These are phyloP conservation scores for Lepus townsendii DNA, from an alignment of 2,797 vertebrate genomes.

Conservation along the genomic window DNA sequence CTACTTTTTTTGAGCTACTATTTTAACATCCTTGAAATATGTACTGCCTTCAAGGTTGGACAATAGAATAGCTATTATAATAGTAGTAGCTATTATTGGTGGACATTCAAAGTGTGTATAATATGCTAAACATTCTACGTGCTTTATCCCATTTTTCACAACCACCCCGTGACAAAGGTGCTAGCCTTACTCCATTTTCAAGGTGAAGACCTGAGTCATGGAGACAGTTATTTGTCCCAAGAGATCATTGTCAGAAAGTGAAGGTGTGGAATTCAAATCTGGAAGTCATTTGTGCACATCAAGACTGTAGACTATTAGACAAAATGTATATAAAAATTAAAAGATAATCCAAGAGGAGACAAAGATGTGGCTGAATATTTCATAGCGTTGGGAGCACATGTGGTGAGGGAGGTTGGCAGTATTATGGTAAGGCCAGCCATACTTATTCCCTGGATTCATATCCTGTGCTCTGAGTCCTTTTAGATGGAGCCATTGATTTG, in stretches of 20 bases:
- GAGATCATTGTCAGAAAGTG: conserved; percentile 18
- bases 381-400: neutral
- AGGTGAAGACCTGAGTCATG: conserved; percentile 31
- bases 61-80: neutral
- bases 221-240: neutral
- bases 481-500: conserved; percentile 47
- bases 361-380: neutral
- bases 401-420: neutral
- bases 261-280: conserved; percentile 3
- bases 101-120: neutral
- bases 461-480: conserved; percentile 9
- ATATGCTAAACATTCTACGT: conserved; percentile 24
- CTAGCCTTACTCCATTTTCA: neutral
- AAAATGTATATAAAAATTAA: conserved; percentile 5
- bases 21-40: neutral
- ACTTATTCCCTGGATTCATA: neutral
- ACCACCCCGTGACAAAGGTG: neutral
- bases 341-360: neutral
- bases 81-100: conserved; percentile 14
- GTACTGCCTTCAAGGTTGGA: neutral
- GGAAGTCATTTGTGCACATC: neutral
- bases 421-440: neutral
- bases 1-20: too few species aligned
- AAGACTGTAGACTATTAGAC: neutral
- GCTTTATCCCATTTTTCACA: neutral